Percentiles rank a stretch among this genome's conserved stretches.
Evolutionary conservation across 2,888 invertebrate genomes (phyloP).

Genomic region (Cryptocheilus praepositus): DNA sequence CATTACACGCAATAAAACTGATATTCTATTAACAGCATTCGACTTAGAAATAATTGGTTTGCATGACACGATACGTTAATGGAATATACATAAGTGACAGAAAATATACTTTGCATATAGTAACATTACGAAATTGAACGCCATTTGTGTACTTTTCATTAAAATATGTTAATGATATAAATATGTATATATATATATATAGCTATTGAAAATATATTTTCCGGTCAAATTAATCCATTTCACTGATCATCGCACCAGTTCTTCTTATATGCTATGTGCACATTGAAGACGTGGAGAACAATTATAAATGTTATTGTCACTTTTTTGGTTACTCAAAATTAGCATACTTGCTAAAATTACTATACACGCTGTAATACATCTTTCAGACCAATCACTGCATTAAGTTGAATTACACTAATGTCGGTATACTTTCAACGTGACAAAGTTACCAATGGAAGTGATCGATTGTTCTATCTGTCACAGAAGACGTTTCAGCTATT

Average conservation of each 20-base stretch:
- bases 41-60: too few relatives aligned
- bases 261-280: constrained; percentile 33
- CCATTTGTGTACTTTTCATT: too few relatives aligned
- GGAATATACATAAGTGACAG: too few relatives aligned
- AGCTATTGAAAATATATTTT: too few relatives aligned
- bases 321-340: constrained; percentile 25
- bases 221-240: constrained; percentile 22
- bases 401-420: constrained; percentile 19
- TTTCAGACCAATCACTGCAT: neutral
- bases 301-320: constrained; percentile 46
- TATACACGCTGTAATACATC: too few relatives aligned
- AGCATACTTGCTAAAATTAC: constrained; percentile 18
- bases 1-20: too few relatives aligned
- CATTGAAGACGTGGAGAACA: constrained; percentile 56
- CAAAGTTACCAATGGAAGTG: constrained; percentile 41
- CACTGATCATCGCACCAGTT: constrained; percentile 30
- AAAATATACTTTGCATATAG: too few relatives aligned
- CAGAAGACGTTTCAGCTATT: neutral
- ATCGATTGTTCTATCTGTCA: constrained; percentile 41
- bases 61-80: too few relatives aligned
- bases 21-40: too few relatives aligned
- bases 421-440: constrained; percentile 54
- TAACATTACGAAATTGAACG: neutral
- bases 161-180: too few relatives aligned
- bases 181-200: too few relatives aligned